A percentile compares a stretch with the other conserved stretches of the same genome.
phyloP scores from a whole-genome alignment of 1,140 invertebrate species.

The Physella acuta region DNA sequence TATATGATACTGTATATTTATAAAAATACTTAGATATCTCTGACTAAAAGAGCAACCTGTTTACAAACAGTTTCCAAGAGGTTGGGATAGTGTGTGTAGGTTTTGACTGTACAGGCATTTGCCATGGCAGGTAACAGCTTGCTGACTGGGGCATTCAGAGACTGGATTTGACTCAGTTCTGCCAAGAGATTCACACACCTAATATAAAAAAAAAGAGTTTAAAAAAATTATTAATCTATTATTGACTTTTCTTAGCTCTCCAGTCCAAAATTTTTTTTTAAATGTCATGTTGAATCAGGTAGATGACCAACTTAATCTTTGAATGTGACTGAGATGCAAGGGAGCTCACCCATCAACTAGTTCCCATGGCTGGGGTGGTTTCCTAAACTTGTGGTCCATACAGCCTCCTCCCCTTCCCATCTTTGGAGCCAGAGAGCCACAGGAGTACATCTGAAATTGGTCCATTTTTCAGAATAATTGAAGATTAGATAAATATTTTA shows the following conservation, averaged over 20 bases:
- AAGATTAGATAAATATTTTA: too few species aligned
- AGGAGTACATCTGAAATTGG: slow-evolving; percentile 68
- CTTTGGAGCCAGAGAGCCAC: slow-evolving; percentile 66
- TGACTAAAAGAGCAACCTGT: slow-evolving; percentile 58
- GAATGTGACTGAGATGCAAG: too few species aligned
- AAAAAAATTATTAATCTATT: background rate
- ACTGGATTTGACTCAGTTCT: slow-evolving; percentile 60
- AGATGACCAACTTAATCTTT: too few species aligned
- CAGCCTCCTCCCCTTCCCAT: slow-evolving; percentile 64
- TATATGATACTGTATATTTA: too few species aligned
- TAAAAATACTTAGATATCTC: too few species aligned
- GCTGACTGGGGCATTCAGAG: slow-evolving; percentile 38
- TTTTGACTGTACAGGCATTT: slow-evolving; percentile 56
- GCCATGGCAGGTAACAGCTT: slow-evolving; percentile 58
- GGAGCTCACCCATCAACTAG: slow-evolving; percentile 63
- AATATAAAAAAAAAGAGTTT: slow-evolving; percentile 26
- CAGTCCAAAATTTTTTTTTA: too few species aligned
- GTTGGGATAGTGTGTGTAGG: slow-evolving; percentile 64
- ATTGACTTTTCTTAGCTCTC: too few species aligned
- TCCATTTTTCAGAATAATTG: too few species aligned
- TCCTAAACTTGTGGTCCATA: slow-evolving; percentile 62
- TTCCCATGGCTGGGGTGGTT: slow-evolving; percentile 66
- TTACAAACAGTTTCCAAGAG: slow-evolving; percentile 65
- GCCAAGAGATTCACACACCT: slow-evolving; percentile 63
- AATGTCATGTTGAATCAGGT: background rate